Conservation (phyloP, 2,888 invertebrate species). For the Mimachlamys varia region DNA sequence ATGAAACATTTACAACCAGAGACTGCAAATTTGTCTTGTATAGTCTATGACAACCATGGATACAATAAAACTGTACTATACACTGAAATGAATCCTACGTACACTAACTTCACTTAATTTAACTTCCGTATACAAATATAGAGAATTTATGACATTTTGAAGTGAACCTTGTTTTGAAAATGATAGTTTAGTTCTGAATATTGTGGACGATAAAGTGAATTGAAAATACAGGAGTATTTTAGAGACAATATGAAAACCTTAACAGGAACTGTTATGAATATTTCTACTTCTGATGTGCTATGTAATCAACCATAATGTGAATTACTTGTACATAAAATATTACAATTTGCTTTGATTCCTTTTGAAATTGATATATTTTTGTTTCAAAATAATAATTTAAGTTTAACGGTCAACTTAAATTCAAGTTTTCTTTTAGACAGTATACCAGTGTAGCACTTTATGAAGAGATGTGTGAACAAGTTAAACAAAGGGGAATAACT, state of each 20-base stretch:
- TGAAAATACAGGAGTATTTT: not conserved
- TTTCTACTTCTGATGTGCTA: too few relatives aligned
- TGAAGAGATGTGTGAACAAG: too few relatives aligned
- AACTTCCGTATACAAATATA: constrained; percentile 4
- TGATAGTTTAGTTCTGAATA: not conserved
- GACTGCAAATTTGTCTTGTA: not conserved
- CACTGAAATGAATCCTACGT: not conserved
- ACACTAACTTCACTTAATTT: not conserved
- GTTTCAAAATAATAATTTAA: too few relatives aligned
- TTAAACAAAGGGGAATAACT: too few relatives aligned
- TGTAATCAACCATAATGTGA: too few relatives aligned
- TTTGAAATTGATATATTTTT: too few relatives aligned
- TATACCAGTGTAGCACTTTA: too few relatives aligned
- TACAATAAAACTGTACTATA: not conserved
- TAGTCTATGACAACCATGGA: not conserved
- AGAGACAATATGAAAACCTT: not conserved
- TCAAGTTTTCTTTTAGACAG: too few relatives aligned
- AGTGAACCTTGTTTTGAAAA: not conserved
- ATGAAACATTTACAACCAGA: not conserved
- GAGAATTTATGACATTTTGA: not conserved
- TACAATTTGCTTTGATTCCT: too few relatives aligned
- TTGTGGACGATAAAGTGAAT: not conserved
- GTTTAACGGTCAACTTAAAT: too few relatives aligned
- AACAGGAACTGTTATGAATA: too few relatives aligned
- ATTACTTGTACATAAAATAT: too few relatives aligned